phyloP scores from a whole-genome alignment of 2,797 vertebrate genomes.

The Squalus acanthias region DNA sequence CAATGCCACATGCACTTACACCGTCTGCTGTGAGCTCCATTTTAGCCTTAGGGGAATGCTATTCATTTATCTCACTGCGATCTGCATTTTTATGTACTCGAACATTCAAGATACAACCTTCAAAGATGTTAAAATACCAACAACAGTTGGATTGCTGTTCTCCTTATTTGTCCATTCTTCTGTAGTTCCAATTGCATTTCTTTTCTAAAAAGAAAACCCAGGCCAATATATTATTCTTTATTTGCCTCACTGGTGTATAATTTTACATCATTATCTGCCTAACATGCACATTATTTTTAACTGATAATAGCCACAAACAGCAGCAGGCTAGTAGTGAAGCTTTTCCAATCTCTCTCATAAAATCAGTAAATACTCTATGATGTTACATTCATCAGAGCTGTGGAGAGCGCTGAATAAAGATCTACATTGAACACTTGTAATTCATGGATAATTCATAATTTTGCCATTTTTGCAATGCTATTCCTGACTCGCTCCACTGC shows the following conservation, averaged over 20 bases:
- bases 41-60: background rate
- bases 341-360: background rate
- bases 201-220: background rate
- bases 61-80: background rate
- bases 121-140: background rate
- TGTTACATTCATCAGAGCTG: background rate
- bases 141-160: background rate
- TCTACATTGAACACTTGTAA: background rate
- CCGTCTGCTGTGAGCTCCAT: background rate
- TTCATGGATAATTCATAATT: constrained; percentile 27
- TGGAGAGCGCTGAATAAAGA: background rate
- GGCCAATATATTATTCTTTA: background rate
- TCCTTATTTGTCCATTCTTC: background rate
- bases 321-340: background rate
- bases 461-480: constrained; percentile 4
- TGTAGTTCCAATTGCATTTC: background rate
- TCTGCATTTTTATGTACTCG: background rate
- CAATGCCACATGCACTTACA: background rate
- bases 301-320: background rate
- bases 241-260: background rate
- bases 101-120: background rate
- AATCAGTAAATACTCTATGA: background rate
- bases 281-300: background rate
- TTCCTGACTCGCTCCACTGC: background rate
- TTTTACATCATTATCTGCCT: background rate